A percentile compares a stretch with the other conserved stretches of the same genome.
Conservation (phyloP, 2,797 vertebrate species). For the Strix occidentalis region DNA sequence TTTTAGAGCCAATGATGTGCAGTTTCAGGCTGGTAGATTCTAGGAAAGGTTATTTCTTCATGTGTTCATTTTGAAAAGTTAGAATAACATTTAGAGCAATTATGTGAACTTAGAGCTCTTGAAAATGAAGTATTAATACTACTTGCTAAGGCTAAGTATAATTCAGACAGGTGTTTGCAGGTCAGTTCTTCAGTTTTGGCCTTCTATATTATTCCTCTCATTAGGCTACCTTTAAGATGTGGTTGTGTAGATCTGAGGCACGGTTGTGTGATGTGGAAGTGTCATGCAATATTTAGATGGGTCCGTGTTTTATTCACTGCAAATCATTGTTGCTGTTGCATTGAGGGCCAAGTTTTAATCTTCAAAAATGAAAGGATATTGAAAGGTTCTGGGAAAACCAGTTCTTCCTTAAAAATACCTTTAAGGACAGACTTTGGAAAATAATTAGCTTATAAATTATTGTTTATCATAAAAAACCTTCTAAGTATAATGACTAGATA, state of each 20-base stretch:
- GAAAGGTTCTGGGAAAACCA: background rate
- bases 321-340: background rate
- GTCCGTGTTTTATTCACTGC: background rate
- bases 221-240: background rate
- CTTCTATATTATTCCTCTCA: background rate
- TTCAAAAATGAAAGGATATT: background rate
- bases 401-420: background rate
- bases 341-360: background rate
- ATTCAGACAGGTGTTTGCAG: background rate
- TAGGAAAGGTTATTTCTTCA: background rate
- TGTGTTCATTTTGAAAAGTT: background rate
- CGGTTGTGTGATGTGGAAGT: background rate
- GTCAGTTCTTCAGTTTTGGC: background rate
- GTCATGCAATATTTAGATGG: background rate
- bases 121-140: background rate
- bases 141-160: background rate
- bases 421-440: slow-evolving; percentile 4
- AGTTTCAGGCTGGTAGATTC: background rate
- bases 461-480: background rate
- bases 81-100: background rate
- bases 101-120: background rate
- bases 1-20: background rate
- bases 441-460: background rate
- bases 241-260: background rate
- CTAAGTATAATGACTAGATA: background rate